Percentiles rank a stretch among this genome's conserved stretches.
These are phyloP conservation scores for Mystacides longicornis DNA, from an alignment of 2,888 invertebrate species.

Conservation along the genomic window DNA sequence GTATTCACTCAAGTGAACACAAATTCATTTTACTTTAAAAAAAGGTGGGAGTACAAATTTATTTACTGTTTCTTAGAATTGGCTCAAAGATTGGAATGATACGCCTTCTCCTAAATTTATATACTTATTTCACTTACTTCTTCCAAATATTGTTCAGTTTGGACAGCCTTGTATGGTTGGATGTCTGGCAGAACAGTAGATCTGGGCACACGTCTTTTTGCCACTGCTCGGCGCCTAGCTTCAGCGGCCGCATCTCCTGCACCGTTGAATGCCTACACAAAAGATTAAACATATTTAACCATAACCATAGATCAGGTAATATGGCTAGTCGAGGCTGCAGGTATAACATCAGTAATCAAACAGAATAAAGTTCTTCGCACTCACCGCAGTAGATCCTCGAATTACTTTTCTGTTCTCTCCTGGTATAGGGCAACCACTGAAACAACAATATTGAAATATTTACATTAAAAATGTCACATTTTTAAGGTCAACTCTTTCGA, in stretches of 20 bases:
- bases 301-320: no score
- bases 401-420: background rate
- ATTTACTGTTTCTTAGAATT: no score
- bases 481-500: background rate
- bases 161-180: constrained; percentile 77
- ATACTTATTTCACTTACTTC: constrained; percentile 53
- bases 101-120: background rate
- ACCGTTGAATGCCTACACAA: constrained; percentile 54
- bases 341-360: no score
- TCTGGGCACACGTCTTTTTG: constrained; percentile 71
- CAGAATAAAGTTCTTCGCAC: no score
- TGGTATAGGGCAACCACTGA: constrained; percentile 3
- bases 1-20: no score
- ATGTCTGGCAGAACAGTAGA: constrained; percentile 75
- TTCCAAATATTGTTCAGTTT: constrained; percentile 85
- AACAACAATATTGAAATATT: background rate
- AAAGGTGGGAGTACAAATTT: no score
- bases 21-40: no score
- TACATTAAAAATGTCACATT: background rate
- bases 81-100: no score
- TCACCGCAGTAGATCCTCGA: background rate
- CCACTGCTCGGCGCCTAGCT: constrained; percentile 58
- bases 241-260: constrained; percentile 55
- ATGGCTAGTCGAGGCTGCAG: no score
- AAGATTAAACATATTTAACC: no score